Conservation (phyloP, 2,888 invertebrate genomes). For the Rapana venosa region DNA sequence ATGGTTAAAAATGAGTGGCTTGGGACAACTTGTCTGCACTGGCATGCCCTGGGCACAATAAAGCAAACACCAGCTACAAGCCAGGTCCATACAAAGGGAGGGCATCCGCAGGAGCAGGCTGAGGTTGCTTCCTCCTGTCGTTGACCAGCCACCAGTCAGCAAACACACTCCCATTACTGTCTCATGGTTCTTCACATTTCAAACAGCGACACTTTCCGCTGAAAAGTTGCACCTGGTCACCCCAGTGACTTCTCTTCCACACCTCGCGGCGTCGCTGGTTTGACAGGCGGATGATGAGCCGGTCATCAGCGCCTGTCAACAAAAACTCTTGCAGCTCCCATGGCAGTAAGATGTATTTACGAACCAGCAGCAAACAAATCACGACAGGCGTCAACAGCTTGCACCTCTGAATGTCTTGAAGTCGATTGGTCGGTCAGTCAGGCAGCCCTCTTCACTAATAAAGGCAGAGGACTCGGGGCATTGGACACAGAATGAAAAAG, state of each 20-base stretch:
- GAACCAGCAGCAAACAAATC: slow-evolving; percentile 15
- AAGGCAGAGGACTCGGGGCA: background rate
- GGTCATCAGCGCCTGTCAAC: background rate
- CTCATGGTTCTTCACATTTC: background rate
- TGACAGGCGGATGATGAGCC: background rate
- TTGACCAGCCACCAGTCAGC: slow-evolving; percentile 16
- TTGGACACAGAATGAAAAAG: slow-evolving; percentile 25
- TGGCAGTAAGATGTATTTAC: slow-evolving; percentile 24
- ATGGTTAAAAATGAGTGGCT: background rate
- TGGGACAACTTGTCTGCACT: background rate
- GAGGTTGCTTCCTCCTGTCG: background rate
- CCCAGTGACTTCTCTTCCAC: background rate
- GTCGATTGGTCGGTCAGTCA: background rate
- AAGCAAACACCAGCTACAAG: slow-evolving; percentile 1
- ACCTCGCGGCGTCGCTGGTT: background rate
- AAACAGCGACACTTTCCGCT: background rate
- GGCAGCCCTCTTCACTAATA: background rate
- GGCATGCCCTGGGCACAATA: background rate
- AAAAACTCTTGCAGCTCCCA: slow-evolving; percentile 1
- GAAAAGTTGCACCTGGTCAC: background rate
- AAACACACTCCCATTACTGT: slow-evolving; percentile 22
- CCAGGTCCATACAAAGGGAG: background rate
- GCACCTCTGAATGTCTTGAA: slow-evolving; percentile 22
- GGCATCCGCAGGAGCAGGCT: slow-evolving; percentile 31
- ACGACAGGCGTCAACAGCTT: slow-evolving; percentile 20